Evolutionary conservation across 30 jellyfish, hydroid and myxozoan genomes (phyloP), one percentile per base, ranked within the genome.

Genomic region (Aurelia aurita complex sp. Pacific): DNA sequence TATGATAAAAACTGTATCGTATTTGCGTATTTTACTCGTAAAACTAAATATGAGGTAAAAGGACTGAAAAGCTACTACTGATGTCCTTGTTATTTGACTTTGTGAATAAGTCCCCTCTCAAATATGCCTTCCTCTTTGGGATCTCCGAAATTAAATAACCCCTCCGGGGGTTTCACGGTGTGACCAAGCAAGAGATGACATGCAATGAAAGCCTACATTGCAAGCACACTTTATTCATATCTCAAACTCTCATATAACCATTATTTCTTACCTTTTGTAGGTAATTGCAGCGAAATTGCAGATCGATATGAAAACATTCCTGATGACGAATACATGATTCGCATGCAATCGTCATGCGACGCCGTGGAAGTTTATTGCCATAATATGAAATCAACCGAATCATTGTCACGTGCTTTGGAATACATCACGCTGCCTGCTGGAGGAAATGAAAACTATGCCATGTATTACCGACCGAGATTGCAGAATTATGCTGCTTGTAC

Each of bases 271-370:
- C 76, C 68, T 38, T 13, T 80, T 46, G 2, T 54, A 92, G 98
- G 73, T 19, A 92, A 92, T 89, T 92, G 98, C 90, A 70, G 88
- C 62, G 93, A 82, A 57, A 73, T 92, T 1, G 80, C 77, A 36
- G 71, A 73, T 19, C 73, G 61, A 50, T 71, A 69, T 63, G 89
- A 79, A 5, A 81, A 76, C 17, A 85, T 91, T 13, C 98, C 98
- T 15, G 96, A 92, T 65, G 98, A 92, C 62, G 93, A 92, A 52
- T 92, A 92, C 93, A 87, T 60, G 89, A 67, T 92, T 17, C 98
- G 90, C 6, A 15, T 88, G 69, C 73, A 67, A 16, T 36, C 94
- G 32, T 5, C 77, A 15, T 92, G 98, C 70, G 95, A 88, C 32
- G 90, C 97, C 15, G 81, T 79, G 61, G 66, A 84, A 61, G 77